Conservation (phyloP, 1,140 invertebrate genomes). For the Amphibalanus amphitrite region DNA sequence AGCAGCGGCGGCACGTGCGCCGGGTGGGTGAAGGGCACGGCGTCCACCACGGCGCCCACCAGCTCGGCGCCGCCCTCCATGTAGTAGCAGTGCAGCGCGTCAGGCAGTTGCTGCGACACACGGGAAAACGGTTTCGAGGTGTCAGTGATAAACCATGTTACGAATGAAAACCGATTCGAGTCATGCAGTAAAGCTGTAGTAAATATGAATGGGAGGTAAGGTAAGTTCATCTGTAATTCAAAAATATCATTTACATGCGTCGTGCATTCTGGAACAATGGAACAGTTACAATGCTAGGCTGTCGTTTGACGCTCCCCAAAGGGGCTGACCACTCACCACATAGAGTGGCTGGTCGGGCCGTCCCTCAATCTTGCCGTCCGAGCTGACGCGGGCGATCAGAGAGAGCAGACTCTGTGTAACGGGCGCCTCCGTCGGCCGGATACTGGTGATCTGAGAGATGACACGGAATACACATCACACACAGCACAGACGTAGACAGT, state of each 20-base stretch:
- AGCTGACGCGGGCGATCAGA: conserved; percentile 52
- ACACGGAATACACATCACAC: too few relatives aligned
- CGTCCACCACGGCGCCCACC: conserved; percentile 58
- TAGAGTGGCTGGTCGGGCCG: conserved; percentile 52
- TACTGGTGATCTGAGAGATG: conserved; percentile 48
- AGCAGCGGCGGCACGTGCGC: conserved; percentile 80
- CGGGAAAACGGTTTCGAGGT: too few relatives aligned
- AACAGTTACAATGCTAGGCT: too few relatives aligned
- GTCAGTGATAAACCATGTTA: too few relatives aligned
- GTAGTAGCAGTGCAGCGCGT: conserved; percentile 85
- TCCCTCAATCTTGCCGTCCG: conserved; percentile 46
- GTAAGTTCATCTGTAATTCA: too few relatives aligned
- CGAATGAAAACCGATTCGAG: too few relatives aligned
- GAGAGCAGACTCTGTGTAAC: conserved; percentile 48
- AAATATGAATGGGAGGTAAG: too few relatives aligned
- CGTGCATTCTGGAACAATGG: too few relatives aligned
- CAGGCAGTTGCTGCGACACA: conserved; percentile 65
- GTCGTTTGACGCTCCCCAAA: too few relatives aligned
- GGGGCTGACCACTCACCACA: conserved; percentile 57
- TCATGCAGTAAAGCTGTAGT: too few relatives aligned
- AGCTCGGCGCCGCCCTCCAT: conserved; percentile 51
- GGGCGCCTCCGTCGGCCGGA: conserved; percentile 47
- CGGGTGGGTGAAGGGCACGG: conserved; percentile 83
- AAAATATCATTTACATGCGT: too few relatives aligned
- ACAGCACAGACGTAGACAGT: too few relatives aligned